Percentiles rank a stretch among this genome's conserved stretches.
Evolutionary conservation across 2,797 vertebrate species (phyloP).

Genomic region (Acanthurus tractus): DNA sequence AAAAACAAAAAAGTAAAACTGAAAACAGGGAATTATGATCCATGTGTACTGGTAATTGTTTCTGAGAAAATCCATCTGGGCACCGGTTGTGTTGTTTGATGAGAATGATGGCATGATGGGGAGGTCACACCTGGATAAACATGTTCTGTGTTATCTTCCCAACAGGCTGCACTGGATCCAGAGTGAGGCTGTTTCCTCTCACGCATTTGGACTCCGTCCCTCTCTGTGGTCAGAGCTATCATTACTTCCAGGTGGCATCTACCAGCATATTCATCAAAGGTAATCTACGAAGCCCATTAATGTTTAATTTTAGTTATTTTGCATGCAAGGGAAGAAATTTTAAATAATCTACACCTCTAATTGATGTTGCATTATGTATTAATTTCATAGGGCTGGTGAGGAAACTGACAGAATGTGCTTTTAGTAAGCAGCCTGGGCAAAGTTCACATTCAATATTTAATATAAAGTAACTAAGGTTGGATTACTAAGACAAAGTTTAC

Average conservation of each 20-base stretch:
- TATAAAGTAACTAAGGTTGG: not conserved
- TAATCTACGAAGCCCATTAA: slow-evolving; percentile 40
- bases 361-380: not conserved
- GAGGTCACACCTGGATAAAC: slow-evolving; percentile 42
- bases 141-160: slow-evolving; percentile 52
- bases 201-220: slow-evolving; percentile 24
- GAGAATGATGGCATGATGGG: slow-evolving; percentile 20
- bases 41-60: slow-evolving; percentile 26
- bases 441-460: not conserved
- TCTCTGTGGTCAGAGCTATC: slow-evolving; percentile 34
- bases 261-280: slow-evolving; percentile 33
- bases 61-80: slow-evolving; percentile 9
- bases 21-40: not conserved
- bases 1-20: slow-evolving; percentile 21
- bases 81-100: slow-evolving; percentile 16
- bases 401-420: not conserved
- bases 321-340: slow-evolving; percentile 1
- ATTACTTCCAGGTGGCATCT: slow-evolving; percentile 39
- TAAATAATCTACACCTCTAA: not conserved
- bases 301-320: slow-evolving; percentile 14
- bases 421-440: too few species aligned
- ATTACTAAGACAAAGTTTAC: not conserved
- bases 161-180: slow-evolving; percentile 21
- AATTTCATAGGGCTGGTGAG: not conserved
- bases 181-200: slow-evolving; percentile 26